These are phyloP conservation scores for Microtus oregoni DNA, from an alignment of 2,113 vertebrate species.

Conservation along the genomic window DNA sequence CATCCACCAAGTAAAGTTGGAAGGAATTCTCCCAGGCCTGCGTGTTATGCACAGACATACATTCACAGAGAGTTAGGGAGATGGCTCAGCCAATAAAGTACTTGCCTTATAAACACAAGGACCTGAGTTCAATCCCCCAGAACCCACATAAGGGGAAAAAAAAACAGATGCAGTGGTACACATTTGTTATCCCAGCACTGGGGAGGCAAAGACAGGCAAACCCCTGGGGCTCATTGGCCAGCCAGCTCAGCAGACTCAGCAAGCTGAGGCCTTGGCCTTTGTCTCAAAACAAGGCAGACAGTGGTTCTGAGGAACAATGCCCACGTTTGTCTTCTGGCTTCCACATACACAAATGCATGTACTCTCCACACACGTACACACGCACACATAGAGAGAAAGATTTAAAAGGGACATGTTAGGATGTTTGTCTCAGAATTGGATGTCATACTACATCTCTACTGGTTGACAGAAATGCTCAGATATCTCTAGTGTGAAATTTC, in stretches of 20 bases:
- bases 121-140: background rate
- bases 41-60: background rate
- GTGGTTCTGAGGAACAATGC: no score
- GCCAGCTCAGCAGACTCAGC: background rate
- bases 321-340: background rate
- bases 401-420: background rate
- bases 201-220: background rate
- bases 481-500: background rate
- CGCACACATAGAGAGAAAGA: background rate
- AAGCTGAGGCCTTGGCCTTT: no score
- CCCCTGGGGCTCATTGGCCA: background rate
- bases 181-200: no score
- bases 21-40: background rate
- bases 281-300: background rate
- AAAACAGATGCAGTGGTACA: no score
- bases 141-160: no score
- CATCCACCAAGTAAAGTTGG: background rate
- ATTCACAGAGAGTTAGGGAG: background rate
- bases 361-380: background rate
- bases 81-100: no score
- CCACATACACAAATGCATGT: background rate
- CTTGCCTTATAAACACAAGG: background rate
- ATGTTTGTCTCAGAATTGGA: background rate
- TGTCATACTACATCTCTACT: background rate
- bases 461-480: background rate